Evolutionary conservation across 1,140 invertebrate species (phyloP).

Genomic region (Calephelis virginiensis): DNA sequence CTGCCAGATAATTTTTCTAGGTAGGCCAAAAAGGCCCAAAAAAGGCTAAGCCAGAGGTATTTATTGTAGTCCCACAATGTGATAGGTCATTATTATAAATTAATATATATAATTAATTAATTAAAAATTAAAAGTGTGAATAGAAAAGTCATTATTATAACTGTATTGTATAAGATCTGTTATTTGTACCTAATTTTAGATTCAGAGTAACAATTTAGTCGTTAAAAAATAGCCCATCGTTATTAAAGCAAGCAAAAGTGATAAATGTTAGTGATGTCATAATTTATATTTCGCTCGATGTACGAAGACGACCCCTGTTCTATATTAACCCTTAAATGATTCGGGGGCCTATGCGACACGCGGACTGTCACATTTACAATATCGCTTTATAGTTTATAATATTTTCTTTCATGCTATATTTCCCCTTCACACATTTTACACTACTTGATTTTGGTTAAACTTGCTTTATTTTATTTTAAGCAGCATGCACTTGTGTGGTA

Average conservation of each 20-base stretch:
- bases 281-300: conserved; percentile 52
- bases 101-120: no score
- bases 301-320: conserved; percentile 56
- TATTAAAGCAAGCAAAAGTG: conserved; percentile 32
- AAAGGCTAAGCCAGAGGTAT: no score
- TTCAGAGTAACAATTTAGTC: no score
- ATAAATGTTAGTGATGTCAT: conserved; percentile 52
- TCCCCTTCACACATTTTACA: conserved; percentile 41
- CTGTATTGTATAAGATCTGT: no score
- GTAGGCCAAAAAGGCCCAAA: no score
- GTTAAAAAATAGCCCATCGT: no score
- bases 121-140: no score
- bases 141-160: no score
- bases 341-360: conserved; percentile 53
- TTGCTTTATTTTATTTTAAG: conserved; percentile 1
- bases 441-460: conserved; percentile 30
- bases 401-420: conserved; percentile 59
- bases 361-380: conserved; percentile 71
- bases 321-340: conserved; percentile 57
- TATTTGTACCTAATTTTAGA: no score
- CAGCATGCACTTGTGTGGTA: not conserved
- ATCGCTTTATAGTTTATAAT: conserved; percentile 69
- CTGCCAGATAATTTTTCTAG: no score
- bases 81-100: no score
- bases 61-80: no score